Evolutionary conservation across 2,888 invertebrate genomes (phyloP).

Genomic region (Andrena camellia): DNA sequence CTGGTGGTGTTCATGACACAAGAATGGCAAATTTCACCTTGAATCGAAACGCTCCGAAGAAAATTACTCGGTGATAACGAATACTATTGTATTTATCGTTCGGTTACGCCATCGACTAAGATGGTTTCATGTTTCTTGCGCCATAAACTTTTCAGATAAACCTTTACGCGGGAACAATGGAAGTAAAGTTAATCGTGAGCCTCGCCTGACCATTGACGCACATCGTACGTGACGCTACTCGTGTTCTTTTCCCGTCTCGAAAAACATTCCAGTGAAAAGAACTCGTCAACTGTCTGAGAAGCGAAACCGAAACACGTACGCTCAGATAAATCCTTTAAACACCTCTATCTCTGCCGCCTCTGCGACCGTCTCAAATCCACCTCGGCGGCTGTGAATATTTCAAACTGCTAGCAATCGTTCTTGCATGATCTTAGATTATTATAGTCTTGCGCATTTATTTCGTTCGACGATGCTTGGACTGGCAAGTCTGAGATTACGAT

Average conservation of each 20-base stretch:
- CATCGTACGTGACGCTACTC: constrained; percentile 41
- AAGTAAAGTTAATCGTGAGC: constrained; percentile 21
- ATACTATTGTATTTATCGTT: background rate
- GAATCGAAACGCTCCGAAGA: background rate
- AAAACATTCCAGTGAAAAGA: constrained; percentile 41
- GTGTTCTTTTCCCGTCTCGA: constrained; percentile 36
- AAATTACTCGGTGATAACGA: background rate
- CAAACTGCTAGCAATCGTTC: background rate
- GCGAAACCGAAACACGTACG: constrained; percentile 47
- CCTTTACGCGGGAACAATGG: constrained; percentile 1
- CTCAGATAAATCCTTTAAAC: constrained; percentile 47
- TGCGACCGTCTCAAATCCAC: background rate
- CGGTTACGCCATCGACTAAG: background rate
- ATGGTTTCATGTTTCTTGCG: background rate
- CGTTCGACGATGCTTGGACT: background rate
- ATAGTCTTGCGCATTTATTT: no score
- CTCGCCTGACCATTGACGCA: constrained; percentile 29
- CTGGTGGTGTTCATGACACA: no score
- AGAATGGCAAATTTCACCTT: background rate
- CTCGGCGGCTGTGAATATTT: background rate
- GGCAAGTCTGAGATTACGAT: background rate
- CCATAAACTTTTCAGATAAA: background rate
- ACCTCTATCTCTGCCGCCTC: background rate
- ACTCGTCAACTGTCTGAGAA: constrained; percentile 37
- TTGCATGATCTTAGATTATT: constrained; percentile 41